A percentile compares a stretch with the other conserved stretches of the same genome.
phyloP scores from a whole-genome alignment of 2,797 vertebrate genomes.

The Sebastes reedi region DNA sequence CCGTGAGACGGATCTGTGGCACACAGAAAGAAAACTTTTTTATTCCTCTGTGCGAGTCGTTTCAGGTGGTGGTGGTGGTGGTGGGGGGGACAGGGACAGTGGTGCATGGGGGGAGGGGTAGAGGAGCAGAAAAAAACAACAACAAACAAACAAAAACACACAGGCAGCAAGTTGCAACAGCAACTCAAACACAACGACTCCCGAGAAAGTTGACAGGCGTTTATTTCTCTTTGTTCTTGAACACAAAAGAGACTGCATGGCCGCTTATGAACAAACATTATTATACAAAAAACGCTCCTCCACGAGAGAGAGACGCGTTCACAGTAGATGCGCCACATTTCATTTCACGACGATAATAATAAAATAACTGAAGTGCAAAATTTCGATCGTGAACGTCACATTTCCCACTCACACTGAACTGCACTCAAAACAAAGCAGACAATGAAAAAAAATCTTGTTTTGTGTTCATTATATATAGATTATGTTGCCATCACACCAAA shows the following conservation, averaged over 20 bases:
- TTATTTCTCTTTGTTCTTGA: conserved; percentile 73
- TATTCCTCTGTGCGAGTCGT: conserved; percentile 68
- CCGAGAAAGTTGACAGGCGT: conserved; percentile 69
- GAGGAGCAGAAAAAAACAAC: conserved; percentile 41
- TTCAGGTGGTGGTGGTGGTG: conserved; percentile 76
- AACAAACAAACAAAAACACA: conserved; percentile 73
- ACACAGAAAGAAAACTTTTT: conserved; percentile 66
- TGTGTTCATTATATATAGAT: conserved; percentile 18
- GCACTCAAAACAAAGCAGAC: conserved; percentile 2
- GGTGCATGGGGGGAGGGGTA: conserved; percentile 74
- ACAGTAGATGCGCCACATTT: conserved; percentile 67
- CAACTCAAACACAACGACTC: conserved; percentile 63
- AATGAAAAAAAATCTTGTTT: neutral
- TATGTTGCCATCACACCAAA: conserved; percentile 56
- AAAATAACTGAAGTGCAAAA: conserved; percentile 46
- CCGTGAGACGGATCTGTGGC: conserved; percentile 81
- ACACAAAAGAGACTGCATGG: conserved; percentile 42
- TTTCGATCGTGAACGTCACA: conserved; percentile 54
- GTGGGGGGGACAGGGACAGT: conserved; percentile 69
- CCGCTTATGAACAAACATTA: conserved; percentile 48
- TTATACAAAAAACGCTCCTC: conserved; percentile 52
- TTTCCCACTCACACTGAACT: conserved; percentile 46
- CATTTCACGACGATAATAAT: conserved; percentile 53
- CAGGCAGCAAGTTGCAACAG: conserved; percentile 64
- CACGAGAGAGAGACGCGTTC: conserved; percentile 34